Base-by-base conservation (phyloP, 1,140 invertebrate species). In the Heliconius hewitsoni region DNA sequence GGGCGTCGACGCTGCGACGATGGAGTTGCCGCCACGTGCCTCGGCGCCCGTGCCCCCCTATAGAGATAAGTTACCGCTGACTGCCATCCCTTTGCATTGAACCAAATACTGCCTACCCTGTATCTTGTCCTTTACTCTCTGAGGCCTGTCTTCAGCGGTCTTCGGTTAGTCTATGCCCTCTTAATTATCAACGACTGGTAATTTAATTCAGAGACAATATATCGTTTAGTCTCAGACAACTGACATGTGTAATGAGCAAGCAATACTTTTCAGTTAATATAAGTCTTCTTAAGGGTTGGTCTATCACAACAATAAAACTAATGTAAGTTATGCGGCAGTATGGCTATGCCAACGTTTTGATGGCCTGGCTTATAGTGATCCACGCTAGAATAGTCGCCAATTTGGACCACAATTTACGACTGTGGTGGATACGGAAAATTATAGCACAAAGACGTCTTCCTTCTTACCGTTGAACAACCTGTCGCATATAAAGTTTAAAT, bases 381-480 rank as follows among this genome's bases (percentile, higher is more conserved):
- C 87, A 89, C 86, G 88, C 89, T 93, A 91, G 89, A 86, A 81
- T 89, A 92, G 86, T 86, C 85, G 85, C 84, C 87, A 86, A 87
- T 83, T 83, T 84, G 83, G 87, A 84, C 86, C 86, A 82, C 84
- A 84, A 79, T 77, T 79, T 74, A 77, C 83, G 81, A 86, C 78
- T 83, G 83, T 88, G 87, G 87, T 88, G 85, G 82, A 80, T 81
- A 84, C 79, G 80, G 74, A 87, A 91, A 92, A 88, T 87, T 82
- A 88, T 93, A 93, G 92, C 93, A 94, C 93, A 94, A 94, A 93
- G 92, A 94, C 88, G 93, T 94, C 93, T 94, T 94, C 93, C 93
- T 94, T 94, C 93, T 91, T 91, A 93, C 91, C 88, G 90, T 91
- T 91, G 81, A 93, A 91, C 89, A 89, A 93, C 89, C 89, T 93